Percentiles rank a stretch among this genome's conserved stretches.
phyloP scores from a whole-genome alignment of 2,797 vertebrate species.

The Mallotus villosus region DNA sequence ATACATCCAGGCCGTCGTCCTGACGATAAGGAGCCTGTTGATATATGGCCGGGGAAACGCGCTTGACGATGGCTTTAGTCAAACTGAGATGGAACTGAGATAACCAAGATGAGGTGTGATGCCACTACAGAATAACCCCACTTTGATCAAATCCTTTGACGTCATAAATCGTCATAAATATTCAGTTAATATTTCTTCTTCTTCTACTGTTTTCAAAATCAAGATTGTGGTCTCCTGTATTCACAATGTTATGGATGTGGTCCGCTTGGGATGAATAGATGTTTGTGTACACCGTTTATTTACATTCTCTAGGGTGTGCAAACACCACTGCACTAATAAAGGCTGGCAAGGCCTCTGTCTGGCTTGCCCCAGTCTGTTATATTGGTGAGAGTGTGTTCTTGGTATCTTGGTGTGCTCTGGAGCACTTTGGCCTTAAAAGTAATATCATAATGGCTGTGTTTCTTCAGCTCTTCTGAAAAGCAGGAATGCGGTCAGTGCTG shows the following conservation, averaged over 20 bases:
- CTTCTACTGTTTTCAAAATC: background rate
- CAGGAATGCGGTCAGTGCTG: constrained; percentile 2
- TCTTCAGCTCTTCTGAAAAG: constrained; percentile 8
- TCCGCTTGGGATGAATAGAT: constrained; percentile 6
- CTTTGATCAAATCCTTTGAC: too few species aligned
- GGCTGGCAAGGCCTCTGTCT: background rate
- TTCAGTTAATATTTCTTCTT: background rate
- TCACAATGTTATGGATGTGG: background rate
- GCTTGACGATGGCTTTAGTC: too few species aligned
- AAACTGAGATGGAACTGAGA: too few species aligned
- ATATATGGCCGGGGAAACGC: too few species aligned
- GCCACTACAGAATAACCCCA: too few species aligned
- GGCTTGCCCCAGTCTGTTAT: too few species aligned
- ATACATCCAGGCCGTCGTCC: too few species aligned
- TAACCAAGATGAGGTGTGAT: too few species aligned
- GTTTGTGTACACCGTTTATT: constrained; percentile 11
- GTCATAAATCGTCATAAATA: too few species aligned
- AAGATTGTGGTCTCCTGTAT: background rate
- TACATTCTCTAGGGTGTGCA: background rate
- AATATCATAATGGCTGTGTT: constrained; percentile 7
- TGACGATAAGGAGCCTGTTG: too few species aligned
- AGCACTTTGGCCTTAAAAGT: background rate
- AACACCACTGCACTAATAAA: background rate
- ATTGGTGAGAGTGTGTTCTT: background rate
- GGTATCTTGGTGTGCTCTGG: background rate